Percentiles rank a stretch among this genome's conserved stretches.
Conservation (phyloP, 2,797 vertebrate species). For the Falco biarmicus region DNA sequence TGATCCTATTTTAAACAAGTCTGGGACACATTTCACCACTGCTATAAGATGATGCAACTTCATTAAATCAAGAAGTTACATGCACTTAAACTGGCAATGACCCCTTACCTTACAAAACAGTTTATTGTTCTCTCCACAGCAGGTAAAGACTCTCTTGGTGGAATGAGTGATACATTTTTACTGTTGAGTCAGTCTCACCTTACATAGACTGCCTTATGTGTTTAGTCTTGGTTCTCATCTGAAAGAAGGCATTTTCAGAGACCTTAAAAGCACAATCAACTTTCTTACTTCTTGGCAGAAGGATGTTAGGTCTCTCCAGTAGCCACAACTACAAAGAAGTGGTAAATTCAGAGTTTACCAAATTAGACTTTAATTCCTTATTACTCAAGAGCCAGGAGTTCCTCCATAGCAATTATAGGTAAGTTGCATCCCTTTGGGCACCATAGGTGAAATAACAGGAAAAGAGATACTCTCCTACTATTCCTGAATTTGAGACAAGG, state of each 20-base stretch:
- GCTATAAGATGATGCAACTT: slow-evolving; percentile 59
- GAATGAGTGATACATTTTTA: slow-evolving; percentile 46
- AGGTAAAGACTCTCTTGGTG: slow-evolving; percentile 37
- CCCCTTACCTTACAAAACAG: slow-evolving; percentile 66
- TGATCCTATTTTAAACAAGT: background rate
- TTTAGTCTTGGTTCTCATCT: slow-evolving; percentile 30
- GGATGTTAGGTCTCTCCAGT: background rate
- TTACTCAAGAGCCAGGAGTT: slow-evolving; percentile 26
- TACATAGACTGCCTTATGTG: slow-evolving; percentile 4
- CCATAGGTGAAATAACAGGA: background rate
- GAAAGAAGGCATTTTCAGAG: slow-evolving; percentile 30
- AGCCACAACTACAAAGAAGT: slow-evolving; percentile 40
- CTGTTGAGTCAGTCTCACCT: slow-evolving; percentile 55
- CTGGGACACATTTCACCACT: slow-evolving; percentile 44
- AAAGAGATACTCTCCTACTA: slow-evolving; percentile 6
- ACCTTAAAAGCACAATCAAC: slow-evolving; percentile 15
- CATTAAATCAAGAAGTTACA: slow-evolving; percentile 64
- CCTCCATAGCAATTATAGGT: background rate
- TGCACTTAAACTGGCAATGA: slow-evolving; percentile 63
- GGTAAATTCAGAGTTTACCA: slow-evolving; percentile 43
- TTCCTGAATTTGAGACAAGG: background rate
- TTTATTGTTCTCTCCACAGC: slow-evolving; percentile 64
- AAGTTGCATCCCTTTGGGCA: slow-evolving; percentile 42
- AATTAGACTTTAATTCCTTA: slow-evolving; percentile 51
- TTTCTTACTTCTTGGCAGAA: slow-evolving; percentile 26